phyloP scores from a whole-genome alignment of 30 jellyfish, hydroid and myxozoan genomes.

The Aurelia aurita region DNA sequence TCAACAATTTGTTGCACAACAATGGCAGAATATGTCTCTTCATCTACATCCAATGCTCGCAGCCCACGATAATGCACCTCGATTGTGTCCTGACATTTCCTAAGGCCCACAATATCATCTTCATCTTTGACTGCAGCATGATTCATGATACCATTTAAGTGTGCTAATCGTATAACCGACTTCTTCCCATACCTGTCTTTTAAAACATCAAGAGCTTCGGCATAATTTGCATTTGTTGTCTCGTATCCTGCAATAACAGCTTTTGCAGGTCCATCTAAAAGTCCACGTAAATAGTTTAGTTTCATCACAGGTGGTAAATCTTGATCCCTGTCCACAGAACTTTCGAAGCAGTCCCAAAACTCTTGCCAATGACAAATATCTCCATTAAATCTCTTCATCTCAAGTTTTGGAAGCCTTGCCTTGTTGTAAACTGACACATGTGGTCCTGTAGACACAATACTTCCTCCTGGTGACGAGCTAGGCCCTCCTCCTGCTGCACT shows the following conservation, averaged over 20 bases:
- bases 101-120: slow-evolving; percentile 10
- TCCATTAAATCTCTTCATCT: slow-evolving; percentile 28
- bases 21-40: slow-evolving; percentile 11
- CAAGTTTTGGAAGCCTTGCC: slow-evolving; percentile 36
- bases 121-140: slow-evolving; percentile 37
- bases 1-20: slow-evolving; percentile 16
- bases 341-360: slow-evolving; percentile 39
- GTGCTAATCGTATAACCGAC: slow-evolving; percentile 36
- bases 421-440: background rate
- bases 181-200: slow-evolving; percentile 52
- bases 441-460: background rate
- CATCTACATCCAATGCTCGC: slow-evolving; percentile 24
- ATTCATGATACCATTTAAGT: slow-evolving; percentile 23
- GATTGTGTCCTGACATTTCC: slow-evolving; percentile 19
- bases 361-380: slow-evolving; percentile 35
- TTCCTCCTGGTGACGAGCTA: background rate
- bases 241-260: slow-evolving; percentile 41
- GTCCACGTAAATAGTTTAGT: slow-evolving; percentile 17
- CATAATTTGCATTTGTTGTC: slow-evolving; percentile 39
- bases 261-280: slow-evolving; percentile 18
- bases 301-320: slow-evolving; percentile 17
- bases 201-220: slow-evolving; percentile 34
- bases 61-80: slow-evolving; percentile 47
- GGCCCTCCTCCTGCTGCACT: background rate
- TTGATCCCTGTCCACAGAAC: slow-evolving; percentile 11